Evolutionary conservation across 2,888 invertebrate species (phyloP), one percentile per base, ranked within the genome.

Genomic region (Rhagonycha fulva): DNA sequence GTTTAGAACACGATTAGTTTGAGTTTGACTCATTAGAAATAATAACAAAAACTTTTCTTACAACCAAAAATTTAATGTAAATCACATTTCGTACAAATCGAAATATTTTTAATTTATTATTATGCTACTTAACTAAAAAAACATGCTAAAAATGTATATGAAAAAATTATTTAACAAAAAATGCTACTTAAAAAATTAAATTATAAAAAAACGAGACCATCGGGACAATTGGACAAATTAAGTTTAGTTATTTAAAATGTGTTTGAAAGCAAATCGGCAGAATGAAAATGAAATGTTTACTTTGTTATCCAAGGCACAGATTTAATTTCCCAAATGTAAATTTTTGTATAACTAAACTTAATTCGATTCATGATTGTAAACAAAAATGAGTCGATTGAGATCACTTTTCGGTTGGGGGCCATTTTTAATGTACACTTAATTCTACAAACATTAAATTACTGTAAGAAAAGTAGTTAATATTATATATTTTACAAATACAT

Each of bases 281-380:
- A 66, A 10, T 66, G 12, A 24, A 66, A 47, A n/a, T 47, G 5
- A 28, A 28, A 12, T 32, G 28, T 32, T 28, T 24, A 68, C 28
- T 68, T 32, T 47, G 47, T 68, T 68, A 83, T 84, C 84, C 83
- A 87, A 87, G 86, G 86, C 86, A 87, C 86, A 84, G 83, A 81
- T 81, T 82, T 80, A 72, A 47, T 77, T 75, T 67, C 68, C 30
- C 68, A 76, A 70, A 68, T 72, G 24, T 24, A 62, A 14, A 26
- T 10, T 23, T 71, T 67, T 14, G 11, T 60, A 68, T 68, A 77
- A 78, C 78, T 76, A 78, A 76, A 75, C 78, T 73, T 61, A 76
- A 78, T 74, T 78, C 74, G 47, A 47, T 47, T 47, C 47, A 47
- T 47, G 47, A 47, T 47, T 47, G 47, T 47, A 47, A 47, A 47